A percentile compares a stretch with the other conserved stretches of the same genome.
phyloP scores from a whole-genome alignment of 2,888 invertebrate species.

The Temnothorax rugatulus region DNA sequence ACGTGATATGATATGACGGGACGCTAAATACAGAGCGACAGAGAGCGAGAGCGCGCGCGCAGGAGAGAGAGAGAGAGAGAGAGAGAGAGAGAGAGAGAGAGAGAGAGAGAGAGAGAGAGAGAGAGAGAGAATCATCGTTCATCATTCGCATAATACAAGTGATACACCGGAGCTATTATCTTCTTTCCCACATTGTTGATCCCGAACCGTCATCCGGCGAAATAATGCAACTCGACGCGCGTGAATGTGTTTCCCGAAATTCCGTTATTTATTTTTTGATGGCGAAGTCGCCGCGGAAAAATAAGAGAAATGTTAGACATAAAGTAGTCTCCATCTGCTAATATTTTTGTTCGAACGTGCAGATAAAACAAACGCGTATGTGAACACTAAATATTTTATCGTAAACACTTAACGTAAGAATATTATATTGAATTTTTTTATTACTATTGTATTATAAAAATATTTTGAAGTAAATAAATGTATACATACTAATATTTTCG shows the following conservation, averaged over 20 bases:
- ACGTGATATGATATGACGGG: constrained; percentile 50
- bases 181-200: constrained; percentile 55
- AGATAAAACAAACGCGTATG: background rate
- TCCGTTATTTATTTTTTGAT: constrained; percentile 26
- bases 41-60: constrained; percentile 25
- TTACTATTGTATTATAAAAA: background rate
- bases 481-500: background rate
- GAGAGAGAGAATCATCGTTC: constrained; percentile 69
- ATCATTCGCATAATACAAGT: constrained; percentile 65
- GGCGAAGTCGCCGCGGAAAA: background rate
- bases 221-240: constrained; percentile 29
- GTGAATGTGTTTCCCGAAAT: background rate
- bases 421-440: background rate
- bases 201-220: constrained; percentile 15
- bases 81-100: constrained; percentile 59
- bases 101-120: constrained; percentile 60
- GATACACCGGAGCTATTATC: constrained; percentile 57
- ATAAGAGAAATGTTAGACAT: background rate
- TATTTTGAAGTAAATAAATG: background rate
- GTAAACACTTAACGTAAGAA: background rate
- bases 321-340: background rate
- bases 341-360: background rate
- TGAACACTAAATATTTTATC: background rate
- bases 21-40: constrained; percentile 55
- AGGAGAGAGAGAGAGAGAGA: constrained; percentile 35